These are phyloP conservation scores for Tryphoninae sp. DNA, from an alignment of 2,888 invertebrate genomes.

Conservation along the genomic window DNA sequence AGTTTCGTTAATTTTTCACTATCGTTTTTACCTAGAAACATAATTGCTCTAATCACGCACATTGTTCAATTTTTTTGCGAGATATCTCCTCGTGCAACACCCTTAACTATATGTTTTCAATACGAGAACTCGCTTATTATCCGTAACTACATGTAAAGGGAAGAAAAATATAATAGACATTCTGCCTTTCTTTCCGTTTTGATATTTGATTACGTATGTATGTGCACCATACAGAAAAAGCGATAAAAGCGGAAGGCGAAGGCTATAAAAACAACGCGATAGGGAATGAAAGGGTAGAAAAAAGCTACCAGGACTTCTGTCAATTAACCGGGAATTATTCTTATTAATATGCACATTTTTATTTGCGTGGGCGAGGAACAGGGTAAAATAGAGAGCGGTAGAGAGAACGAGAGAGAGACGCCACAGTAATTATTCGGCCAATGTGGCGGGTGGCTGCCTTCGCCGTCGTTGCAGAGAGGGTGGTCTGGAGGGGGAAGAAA, in stretches of 20 bases:
- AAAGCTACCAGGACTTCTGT: slow-evolving; percentile 37
- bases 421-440: slow-evolving; percentile 59
- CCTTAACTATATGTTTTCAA: not conserved
- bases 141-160: not conserved
- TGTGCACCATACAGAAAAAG: not conserved
- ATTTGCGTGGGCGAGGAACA: slow-evolving; percentile 35
- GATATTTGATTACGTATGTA: not conserved
- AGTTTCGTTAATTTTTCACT: too few relatives aligned
- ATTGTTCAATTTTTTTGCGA: not conserved
- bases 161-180: slow-evolving; percentile 4
- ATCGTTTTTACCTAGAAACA: not conserved
- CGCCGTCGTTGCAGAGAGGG: slow-evolving; percentile 7
- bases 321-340: slow-evolving; percentile 61
- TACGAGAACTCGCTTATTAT: not conserved
- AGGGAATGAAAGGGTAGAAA: slow-evolving; percentile 12
- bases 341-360: slow-evolving; percentile 63
- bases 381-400: not conserved
- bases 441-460: slow-evolving; percentile 40
- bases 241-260: slow-evolving; percentile 1
- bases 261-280: slow-evolving; percentile 8
- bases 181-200: not conserved
- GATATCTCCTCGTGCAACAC: not conserved
- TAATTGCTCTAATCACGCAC: not conserved
- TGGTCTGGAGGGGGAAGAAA: not conserved
- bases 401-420: slow-evolving; percentile 1